Evolutionary conservation across 1,140 invertebrate species (phyloP).

Genomic region (Tetramorium parvispinum): DNA sequence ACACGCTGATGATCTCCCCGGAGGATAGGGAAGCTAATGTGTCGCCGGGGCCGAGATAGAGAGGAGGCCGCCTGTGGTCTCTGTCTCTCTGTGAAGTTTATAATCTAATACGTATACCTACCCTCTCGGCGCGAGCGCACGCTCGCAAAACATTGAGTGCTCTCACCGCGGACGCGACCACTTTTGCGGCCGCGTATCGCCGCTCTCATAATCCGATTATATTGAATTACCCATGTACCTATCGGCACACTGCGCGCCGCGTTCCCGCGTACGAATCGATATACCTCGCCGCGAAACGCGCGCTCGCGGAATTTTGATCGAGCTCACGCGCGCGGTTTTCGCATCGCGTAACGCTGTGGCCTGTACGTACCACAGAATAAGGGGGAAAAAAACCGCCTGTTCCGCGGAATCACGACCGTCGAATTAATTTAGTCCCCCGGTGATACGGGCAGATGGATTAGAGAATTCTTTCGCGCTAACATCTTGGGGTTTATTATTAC

Average conservation of each 20-base stretch:
- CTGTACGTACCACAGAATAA: neutral
- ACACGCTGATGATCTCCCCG: constrained; percentile 69
- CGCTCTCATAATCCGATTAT: constrained; percentile 83
- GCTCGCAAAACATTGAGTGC: constrained; percentile 82
- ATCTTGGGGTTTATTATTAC: neutral
- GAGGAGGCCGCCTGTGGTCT: constrained; percentile 74
- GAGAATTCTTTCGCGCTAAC: neutral
- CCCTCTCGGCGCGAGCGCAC: constrained; percentile 61
- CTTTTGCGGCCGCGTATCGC: constrained; percentile 81
- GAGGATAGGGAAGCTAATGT: constrained; percentile 78
- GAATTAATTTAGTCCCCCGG: constrained; percentile 9
- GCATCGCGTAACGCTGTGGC: neutral
- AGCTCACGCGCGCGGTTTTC: constrained; percentile 23
- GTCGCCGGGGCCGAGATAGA: constrained; percentile 74
- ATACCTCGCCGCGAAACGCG: constrained; percentile 51
- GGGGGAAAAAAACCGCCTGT: neutral
- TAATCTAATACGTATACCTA: constrained; percentile 83
- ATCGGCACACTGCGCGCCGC: constrained; percentile 64
- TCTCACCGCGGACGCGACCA: constrained; percentile 80
- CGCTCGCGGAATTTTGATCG: constrained; percentile 57
- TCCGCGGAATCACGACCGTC: constrained; percentile 16
- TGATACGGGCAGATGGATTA: neutral
- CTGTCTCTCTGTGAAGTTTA: constrained; percentile 81
- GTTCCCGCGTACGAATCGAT: constrained; percentile 70
- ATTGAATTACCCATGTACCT: constrained; percentile 81